Evolutionary conservation across 2,113 vertebrate genomes (phyloP).

Genomic region (Loxodonta africana): DNA sequence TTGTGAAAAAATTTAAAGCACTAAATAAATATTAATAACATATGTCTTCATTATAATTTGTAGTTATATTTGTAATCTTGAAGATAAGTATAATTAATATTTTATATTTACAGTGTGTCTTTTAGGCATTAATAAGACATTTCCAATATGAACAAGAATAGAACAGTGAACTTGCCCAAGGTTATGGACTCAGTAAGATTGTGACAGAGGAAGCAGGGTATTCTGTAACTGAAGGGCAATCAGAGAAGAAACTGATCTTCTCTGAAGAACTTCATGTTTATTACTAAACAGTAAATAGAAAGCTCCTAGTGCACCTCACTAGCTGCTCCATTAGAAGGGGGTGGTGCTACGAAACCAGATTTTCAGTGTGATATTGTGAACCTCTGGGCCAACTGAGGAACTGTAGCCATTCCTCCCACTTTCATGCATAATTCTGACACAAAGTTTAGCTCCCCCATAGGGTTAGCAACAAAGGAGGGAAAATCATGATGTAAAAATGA

Average conservation of each 20-base stretch:
- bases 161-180: background rate
- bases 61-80: conserved; percentile 52
- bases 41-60: conserved; percentile 53
- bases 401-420: background rate
- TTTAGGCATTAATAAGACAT: conserved; percentile 58
- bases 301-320: background rate
- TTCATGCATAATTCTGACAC: background rate
- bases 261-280: conserved; percentile 41
- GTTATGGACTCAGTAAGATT: background rate
- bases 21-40: conserved; percentile 49
- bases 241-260: conserved; percentile 13
- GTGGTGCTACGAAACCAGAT: background rate
- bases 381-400: background rate
- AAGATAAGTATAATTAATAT: conserved; percentile 60
- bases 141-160: conserved; percentile 45
- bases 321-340: background rate
- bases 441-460: background rate
- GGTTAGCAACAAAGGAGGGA: background rate
- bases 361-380: background rate
- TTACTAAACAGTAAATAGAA: background rate
- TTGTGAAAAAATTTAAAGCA: conserved; percentile 37
- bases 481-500: background rate
- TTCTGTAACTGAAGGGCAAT: background rate
- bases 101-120: conserved; percentile 58
- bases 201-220: background rate